A percentile compares a stretch with the other conserved stretches of the same genome.
phyloP scores from a whole-genome alignment of 1,140 invertebrate species.

The Brachionus calyciflorus region DNA sequence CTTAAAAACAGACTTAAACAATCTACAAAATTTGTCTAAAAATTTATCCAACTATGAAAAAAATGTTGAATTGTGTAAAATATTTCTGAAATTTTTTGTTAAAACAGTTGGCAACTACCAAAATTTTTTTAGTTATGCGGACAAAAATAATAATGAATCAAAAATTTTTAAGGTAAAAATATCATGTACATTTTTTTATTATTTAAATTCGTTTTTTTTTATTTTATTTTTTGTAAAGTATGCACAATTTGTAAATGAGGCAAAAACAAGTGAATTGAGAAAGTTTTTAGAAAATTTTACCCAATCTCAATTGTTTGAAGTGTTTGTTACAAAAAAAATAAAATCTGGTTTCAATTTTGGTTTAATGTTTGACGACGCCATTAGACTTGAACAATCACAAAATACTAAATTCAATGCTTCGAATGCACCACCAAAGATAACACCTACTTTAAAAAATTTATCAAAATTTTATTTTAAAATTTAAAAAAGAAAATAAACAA shows the following conservation, averaged over 20 bases:
- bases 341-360: neutral
- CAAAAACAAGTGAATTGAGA: constrained; percentile 5
- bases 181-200: neutral
- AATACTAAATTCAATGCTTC: neutral
- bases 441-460: too few relatives aligned
- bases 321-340: constrained; percentile 17
- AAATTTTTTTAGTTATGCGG: neutral
- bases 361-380: constrained; percentile 19
- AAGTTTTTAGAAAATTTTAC: constrained; percentile 7
- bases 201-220: neutral
- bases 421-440: neutral
- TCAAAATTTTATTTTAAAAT: constrained; percentile 35
- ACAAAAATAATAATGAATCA: neutral
- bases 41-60: constrained; percentile 56
- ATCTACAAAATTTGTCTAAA: constrained; percentile 66
- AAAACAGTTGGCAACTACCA: neutral
- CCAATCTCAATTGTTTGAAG: constrained; percentile 42
- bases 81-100: constrained; percentile 36
- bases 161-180: constrained; percentile 43
- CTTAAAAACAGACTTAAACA: constrained; percentile 64
- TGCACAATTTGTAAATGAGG: neutral
- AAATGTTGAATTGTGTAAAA: constrained; percentile 36
- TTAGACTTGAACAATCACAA: neutral
- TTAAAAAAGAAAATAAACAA: too few relatives aligned
- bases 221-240: constrained; percentile 1